phyloP scores from a whole-genome alignment of 2,888 invertebrate species.

The Pyrrhosoma nymphula region DNA sequence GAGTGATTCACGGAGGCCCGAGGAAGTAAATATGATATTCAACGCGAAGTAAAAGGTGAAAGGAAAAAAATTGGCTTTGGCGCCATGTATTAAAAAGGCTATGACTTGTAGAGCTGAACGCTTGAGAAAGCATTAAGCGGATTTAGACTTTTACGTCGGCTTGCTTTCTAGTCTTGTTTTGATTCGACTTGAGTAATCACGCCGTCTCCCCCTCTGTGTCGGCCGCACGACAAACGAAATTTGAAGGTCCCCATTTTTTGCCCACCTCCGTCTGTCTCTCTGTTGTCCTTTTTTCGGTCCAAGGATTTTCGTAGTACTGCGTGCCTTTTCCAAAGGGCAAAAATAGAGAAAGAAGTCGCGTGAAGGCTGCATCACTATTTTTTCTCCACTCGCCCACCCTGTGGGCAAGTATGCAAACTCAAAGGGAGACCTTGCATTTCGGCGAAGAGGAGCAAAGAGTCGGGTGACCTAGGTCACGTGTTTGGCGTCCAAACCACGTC shows the following conservation, averaged over 20 bases:
- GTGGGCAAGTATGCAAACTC: not conserved
- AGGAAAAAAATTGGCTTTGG: too few relatives aligned
- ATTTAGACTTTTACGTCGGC: slow-evolving; percentile 8
- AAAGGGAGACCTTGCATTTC: not conserved
- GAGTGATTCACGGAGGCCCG: too few relatives aligned
- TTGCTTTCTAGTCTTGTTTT: not conserved
- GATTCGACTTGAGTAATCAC: not conserved
- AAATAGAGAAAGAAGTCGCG: not conserved
- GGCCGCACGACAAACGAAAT: slow-evolving; percentile 11
- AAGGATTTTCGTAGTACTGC: not conserved
- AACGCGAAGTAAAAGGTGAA: too few relatives aligned
- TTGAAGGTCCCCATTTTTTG: not conserved
- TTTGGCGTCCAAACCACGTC: not conserved
- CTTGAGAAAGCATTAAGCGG: not conserved
- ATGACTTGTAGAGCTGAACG: not conserved
- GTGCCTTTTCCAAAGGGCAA: not conserved
- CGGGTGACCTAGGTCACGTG: not conserved
- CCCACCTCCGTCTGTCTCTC: not conserved
- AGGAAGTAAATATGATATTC: too few relatives aligned
- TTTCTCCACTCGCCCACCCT: not conserved
- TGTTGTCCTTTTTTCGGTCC: not conserved
- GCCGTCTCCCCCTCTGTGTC: not conserved
- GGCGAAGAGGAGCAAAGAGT: not conserved
- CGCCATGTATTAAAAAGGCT: too few relatives aligned
- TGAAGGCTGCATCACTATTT: not conserved